Evolutionary conservation across 2,888 invertebrate species (phyloP).

Genomic region (Sinodicranocentrus sp.): DNA sequence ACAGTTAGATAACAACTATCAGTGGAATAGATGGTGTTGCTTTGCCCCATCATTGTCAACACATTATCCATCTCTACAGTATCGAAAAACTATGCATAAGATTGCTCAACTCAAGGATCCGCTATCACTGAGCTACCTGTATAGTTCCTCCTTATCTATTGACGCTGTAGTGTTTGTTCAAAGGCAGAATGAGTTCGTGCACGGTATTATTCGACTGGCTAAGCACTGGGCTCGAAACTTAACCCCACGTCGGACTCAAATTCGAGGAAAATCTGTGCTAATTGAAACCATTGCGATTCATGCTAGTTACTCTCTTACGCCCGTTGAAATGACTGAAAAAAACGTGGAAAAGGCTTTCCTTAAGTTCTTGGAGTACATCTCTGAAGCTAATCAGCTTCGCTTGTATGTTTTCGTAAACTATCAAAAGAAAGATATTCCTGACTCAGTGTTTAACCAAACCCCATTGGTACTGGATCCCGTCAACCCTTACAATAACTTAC

Average conservation of each 20-base stretch:
- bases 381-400: conserved; percentile 23
- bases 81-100: conserved; percentile 31
- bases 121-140: conserved; percentile 24
- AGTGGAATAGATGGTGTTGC: conserved; percentile 36
- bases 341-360: conserved; percentile 41
- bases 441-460: conserved; percentile 41
- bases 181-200: conserved; percentile 34
- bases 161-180: conserved; percentile 46
- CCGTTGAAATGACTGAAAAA: conserved; percentile 28
- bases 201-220: conserved; percentile 36
- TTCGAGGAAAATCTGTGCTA: conserved; percentile 39
- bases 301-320: conserved; percentile 29
- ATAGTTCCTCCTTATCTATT: conserved; percentile 46
- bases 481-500: conserved; percentile 44
- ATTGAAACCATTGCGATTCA: conserved; percentile 38
- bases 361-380: conserved; percentile 27
- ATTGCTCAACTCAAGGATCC: conserved; percentile 37
- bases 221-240: conserved; percentile 39
- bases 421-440: conserved; percentile 35
- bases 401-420: conserved; percentile 43
- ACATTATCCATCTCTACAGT: conserved; percentile 34
- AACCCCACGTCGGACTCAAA: conserved; percentile 19
- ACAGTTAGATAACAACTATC: background rate
- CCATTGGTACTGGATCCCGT: conserved; percentile 47
- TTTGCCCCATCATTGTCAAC: conserved; percentile 26